phyloP scores from a whole-genome alignment of 2,888 invertebrate species.

The Meghimatium bilineatum region DNA sequence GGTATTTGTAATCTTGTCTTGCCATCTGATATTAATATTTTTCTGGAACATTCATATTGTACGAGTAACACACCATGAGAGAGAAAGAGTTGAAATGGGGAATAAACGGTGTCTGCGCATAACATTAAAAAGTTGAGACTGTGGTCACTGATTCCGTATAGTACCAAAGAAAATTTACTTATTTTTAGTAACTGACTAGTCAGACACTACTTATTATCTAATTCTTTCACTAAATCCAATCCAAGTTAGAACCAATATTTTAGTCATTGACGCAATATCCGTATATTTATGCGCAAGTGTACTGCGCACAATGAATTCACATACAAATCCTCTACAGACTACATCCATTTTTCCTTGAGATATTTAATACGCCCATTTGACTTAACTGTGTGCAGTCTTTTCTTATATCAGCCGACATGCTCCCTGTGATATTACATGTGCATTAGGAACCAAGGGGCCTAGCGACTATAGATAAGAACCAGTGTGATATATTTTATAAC shows the following conservation, averaged over 20 bases:
- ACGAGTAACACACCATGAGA: too few relatives aligned
- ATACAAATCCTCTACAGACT: neutral
- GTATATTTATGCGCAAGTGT: constrained; percentile 31
- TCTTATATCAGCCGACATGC: neutral
- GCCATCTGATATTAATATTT: too few relatives aligned
- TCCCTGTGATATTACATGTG: neutral
- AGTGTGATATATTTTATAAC: neutral
- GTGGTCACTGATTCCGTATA: too few relatives aligned
- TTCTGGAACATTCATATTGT: too few relatives aligned
- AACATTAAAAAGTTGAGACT: too few relatives aligned
- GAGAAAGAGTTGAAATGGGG: too few relatives aligned
- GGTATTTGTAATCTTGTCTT: too few relatives aligned
- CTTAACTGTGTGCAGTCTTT: neutral
- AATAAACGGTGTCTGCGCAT: too few relatives aligned
- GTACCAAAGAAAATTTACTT: too few relatives aligned
- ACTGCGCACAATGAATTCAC: constrained; percentile 34
- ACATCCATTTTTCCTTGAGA: constrained; percentile 7
- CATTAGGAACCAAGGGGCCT: neutral
- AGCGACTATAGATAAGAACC: neutral
- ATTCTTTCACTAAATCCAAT: neutral
- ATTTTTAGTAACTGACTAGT: too few relatives aligned
- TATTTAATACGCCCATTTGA: neutral
- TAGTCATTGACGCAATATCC: constrained; percentile 40
- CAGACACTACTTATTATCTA: too few relatives aligned
- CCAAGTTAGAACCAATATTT: neutral